Conservation (phyloP, 64 coral and sea anemone species). For the Stylophora pistillata region DNA sequence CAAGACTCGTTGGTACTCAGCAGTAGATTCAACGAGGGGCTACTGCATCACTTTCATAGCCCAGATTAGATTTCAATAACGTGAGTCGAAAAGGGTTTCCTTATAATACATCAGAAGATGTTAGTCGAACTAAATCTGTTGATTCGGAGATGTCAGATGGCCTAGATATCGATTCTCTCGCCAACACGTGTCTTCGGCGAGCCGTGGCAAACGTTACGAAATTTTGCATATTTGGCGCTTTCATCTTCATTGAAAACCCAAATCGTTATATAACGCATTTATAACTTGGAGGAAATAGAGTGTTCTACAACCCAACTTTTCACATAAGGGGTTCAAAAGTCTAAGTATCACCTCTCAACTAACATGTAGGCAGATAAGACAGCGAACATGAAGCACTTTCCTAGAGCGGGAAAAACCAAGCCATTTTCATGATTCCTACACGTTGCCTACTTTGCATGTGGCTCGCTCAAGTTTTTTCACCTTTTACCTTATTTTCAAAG, state of each 20-base stretch:
- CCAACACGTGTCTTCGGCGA: not conserved
- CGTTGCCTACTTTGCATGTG: constrained; percentile 20
- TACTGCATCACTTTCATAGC: too few species aligned
- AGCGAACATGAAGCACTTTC: constrained; percentile 44
- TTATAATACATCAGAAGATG: too few species aligned
- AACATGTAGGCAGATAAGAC: constrained; percentile 29
- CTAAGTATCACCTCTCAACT: too few species aligned
- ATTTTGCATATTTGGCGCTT: constrained; percentile 22
- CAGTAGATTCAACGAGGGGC: not conserved
- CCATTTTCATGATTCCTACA: constrained; percentile 48
- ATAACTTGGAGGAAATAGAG: not conserved
- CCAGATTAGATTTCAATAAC: too few species aligned
- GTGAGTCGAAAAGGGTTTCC: too few species aligned
- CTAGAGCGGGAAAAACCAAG: not conserved
- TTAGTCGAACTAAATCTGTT: too few species aligned
- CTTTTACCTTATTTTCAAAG: not conserved
- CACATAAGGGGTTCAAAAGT: not conserved
- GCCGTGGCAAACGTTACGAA: not conserved
- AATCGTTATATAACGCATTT: not conserved
- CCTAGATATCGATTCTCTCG: not conserved
- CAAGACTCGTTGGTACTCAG: not conserved
- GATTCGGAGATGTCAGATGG: too few species aligned
- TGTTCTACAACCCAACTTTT: not conserved
- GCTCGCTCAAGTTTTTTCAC: not conserved
- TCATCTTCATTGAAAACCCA: not conserved